Base-by-base conservation (phyloP, 1,140 invertebrate species). In the Heliconius eleuchia region DNA sequence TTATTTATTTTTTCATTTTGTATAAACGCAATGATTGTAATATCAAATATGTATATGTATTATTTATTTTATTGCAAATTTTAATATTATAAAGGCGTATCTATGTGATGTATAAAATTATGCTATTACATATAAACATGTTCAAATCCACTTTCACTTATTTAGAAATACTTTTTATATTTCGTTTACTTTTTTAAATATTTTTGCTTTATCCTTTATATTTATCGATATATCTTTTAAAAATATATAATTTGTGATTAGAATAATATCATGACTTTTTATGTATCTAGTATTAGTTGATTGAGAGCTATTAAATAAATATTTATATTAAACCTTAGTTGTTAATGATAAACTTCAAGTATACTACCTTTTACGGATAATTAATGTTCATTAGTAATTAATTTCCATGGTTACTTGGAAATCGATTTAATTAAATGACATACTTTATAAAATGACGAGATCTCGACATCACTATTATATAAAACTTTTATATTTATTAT, bases 221-320 rank as follows among this genome's bases (percentile, higher is more conserved):
- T 46, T 46, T 46, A 13, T 46, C 4, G 42, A 46, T 13, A 1
- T 46, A 46, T 46, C 16, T 46, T 46, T 46, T 46, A 1, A 46
- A 16, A 16, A 46, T 46, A 46, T 46, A 11, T 8, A 42, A 11
- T 42, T 42, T 42, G 39, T 42, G 2, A 42, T 9, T 11, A 42
- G 2, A n/a, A 57, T 57, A 39, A 6, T n/a, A 27, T 39, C n/a
- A 39, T 75, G n/a, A 39, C 57, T 23, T 23, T 42, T 39, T 16
- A 18, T 39, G 6, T 66, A 76, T n/a, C 30, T 76, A 76, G 37
- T 76, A 27, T 76, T 66, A 66, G 37, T 76, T 76, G 8, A 76
- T 37, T 76, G 74, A 76, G 74, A 76, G 74, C 74, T 76, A 76
- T 76, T 76, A 76, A 76, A 70, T 76, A 71, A 71, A 76, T 76